Base-by-base conservation (phyloP, 2,113 vertebrate species). In the Tamias sibiricus region DNA sequence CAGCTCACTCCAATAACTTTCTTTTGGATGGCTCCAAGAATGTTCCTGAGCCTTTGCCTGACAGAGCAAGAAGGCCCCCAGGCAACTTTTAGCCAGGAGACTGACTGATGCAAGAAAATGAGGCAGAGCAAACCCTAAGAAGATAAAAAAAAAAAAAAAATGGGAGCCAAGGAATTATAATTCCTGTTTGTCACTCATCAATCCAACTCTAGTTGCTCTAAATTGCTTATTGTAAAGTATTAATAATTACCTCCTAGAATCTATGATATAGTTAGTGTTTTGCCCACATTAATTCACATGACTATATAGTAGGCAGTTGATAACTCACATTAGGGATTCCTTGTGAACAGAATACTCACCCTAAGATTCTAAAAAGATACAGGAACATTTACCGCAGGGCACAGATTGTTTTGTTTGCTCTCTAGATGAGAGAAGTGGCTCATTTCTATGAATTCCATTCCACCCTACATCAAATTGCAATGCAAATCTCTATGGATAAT, bases 231-330 rank as follows among this genome's bases (percentile, higher is more conserved):
- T 9, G 2, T 1, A 81, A 88, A 86, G 68, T 52, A 77, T 40
- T 89, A 62, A 72, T 90, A 91, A 69, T 90, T 64, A 87, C n/a
- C 24, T 19, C n/a, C 24, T 74, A n/a, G 62, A 77, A 76, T 88
- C 19, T 91, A 24, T 71, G 28, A 80, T 12, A 68, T 49, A 42
- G 95, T 69, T 49, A 42, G 93, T 69, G 28, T 47, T 82, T 92
- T 95, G n/a, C 32, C 59, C 44, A 86, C 30, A 94, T 52, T 84
- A 90, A 90, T 75, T 77, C 87, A 81, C 64, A 7, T 62, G 66
- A 72, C 35, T 47, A 2, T 57, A 47, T 91, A 12, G 44, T 26
- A 37, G 42, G 47, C 57, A 64, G 28, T 88, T 83, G 68, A 82
- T 83, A 84, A 54, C 12, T 76, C 59, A n/a, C 4, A 54, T 24